These are phyloP conservation scores for Centrocercus urophasianus DNA, from an alignment of 2,113 vertebrate species.

Conservation along the genomic window DNA sequence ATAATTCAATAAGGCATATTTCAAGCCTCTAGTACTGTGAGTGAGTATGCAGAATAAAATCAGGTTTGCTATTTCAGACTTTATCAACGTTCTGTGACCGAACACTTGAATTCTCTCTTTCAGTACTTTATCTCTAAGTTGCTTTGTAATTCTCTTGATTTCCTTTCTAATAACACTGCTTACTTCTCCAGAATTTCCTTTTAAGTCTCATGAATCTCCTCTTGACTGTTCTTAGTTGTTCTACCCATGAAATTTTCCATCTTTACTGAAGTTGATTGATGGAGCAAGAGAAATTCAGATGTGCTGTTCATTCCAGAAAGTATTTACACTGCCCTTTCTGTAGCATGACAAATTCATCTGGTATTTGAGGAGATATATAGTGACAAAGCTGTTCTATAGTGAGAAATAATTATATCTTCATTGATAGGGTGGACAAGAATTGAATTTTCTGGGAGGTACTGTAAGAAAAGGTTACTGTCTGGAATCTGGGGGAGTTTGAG, in stretches of 20 bases:
- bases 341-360: neutral
- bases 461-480: neutral
- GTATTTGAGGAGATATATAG: neutral
- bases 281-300: neutral
- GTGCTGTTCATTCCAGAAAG: neutral
- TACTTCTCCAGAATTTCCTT: neutral
- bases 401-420: neutral
- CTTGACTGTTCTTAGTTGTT: neutral
- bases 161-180: neutral
- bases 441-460: neutral
- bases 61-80: neutral
- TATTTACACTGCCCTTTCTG: neutral
- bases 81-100: neutral
- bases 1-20: neutral
- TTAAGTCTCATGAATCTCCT: neutral
- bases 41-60: neutral
- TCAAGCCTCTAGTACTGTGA: neutral
- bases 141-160: neutral
- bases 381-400: neutral
- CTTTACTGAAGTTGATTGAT: neutral
- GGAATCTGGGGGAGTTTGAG: neutral
- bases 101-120: neutral
- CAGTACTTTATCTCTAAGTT: neutral
- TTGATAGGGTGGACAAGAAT: neutral
- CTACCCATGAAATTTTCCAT: neutral